A percentile compares a stretch with the other conserved stretches of the same genome.
Evolutionary conservation across 2,888 invertebrate genomes (phyloP).

Genomic region (Tupiocoris notatus): DNA sequence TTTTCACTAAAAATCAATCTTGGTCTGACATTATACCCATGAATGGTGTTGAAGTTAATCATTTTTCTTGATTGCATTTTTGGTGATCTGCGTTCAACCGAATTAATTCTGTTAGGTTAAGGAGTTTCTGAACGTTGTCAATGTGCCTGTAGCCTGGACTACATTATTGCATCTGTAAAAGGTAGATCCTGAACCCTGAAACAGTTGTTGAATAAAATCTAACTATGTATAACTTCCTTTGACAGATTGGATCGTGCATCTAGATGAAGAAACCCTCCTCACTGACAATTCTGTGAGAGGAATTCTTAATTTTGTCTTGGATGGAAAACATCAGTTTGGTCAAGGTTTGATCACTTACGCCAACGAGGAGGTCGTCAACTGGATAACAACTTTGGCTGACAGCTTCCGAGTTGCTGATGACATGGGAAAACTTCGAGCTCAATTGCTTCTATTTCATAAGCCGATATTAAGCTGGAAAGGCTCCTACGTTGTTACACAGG

Average conservation of each 20-base stretch:
- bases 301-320: constrained; percentile 88
- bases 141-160: too few relatives aligned
- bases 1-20: too few relatives aligned
- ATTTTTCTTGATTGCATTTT: too few relatives aligned
- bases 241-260: constrained; percentile 93
- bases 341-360: constrained; percentile 96
- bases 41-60: too few relatives aligned
- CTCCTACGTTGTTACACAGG: constrained; percentile 95
- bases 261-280: constrained; percentile 93
- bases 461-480: constrained; percentile 98
- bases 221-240: constrained; percentile 60
- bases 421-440: constrained; percentile 92
- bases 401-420: constrained; percentile 95
- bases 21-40: too few relatives aligned
- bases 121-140: too few relatives aligned
- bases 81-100: too few relatives aligned
- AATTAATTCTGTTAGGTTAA: too few relatives aligned
- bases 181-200: too few relatives aligned
- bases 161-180: too few relatives aligned
- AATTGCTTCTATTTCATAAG: constrained; percentile 89
- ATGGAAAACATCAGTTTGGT: constrained; percentile 93
- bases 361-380: constrained; percentile 93
- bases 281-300: constrained; percentile 89
- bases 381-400: constrained; percentile 94
- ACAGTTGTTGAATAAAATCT: constrained; percentile 58